These are phyloP conservation scores for Bradypus variegatus DNA, from an alignment of 2,797 vertebrate species.

Conservation along the genomic window DNA sequence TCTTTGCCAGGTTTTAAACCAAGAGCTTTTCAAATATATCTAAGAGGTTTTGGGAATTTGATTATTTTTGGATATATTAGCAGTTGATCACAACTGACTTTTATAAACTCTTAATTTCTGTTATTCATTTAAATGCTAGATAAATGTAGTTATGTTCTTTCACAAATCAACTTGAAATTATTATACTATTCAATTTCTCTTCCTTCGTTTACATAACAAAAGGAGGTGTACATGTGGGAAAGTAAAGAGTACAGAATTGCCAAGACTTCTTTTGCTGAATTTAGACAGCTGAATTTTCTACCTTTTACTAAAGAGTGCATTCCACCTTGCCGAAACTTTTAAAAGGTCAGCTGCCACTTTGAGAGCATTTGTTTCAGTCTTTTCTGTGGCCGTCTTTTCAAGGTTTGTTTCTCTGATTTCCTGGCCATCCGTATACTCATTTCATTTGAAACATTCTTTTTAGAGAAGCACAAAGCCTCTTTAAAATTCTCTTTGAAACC, in stretches of 20 bases:
- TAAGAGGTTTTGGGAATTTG: constrained; percentile 23
- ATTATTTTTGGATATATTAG: constrained; percentile 15
- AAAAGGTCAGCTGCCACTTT: constrained; percentile 35
- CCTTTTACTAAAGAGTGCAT: constrained; percentile 34
- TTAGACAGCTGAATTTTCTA: constrained; percentile 39
- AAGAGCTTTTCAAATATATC: constrained; percentile 23
- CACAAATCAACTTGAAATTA: constrained; percentile 39
- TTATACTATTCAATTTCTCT: constrained; percentile 42
- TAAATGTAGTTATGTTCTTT: constrained; percentile 30
- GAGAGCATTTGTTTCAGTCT: constrained; percentile 31
- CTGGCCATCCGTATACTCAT: not conserved
- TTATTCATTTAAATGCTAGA: constrained; percentile 32
- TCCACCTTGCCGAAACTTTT: constrained; percentile 45
- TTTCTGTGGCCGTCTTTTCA: constrained; percentile 38
- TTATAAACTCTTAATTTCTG: constrained; percentile 34
- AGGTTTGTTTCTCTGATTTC: constrained; percentile 57
- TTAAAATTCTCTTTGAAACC: constrained; percentile 10
- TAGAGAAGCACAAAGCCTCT: constrained; percentile 44
- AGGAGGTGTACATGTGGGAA: constrained; percentile 2
- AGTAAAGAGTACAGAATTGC: constrained; percentile 44
- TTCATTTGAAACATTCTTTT: constrained; percentile 49
- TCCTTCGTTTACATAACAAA: constrained; percentile 26
- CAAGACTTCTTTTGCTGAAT: constrained; percentile 21
- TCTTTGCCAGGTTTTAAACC: constrained; percentile 23
- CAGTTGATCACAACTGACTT: constrained; percentile 13